Evolutionary conservation across 2,113 vertebrate genomes (phyloP).

Genomic region (Oceanodroma tethys): DNA sequence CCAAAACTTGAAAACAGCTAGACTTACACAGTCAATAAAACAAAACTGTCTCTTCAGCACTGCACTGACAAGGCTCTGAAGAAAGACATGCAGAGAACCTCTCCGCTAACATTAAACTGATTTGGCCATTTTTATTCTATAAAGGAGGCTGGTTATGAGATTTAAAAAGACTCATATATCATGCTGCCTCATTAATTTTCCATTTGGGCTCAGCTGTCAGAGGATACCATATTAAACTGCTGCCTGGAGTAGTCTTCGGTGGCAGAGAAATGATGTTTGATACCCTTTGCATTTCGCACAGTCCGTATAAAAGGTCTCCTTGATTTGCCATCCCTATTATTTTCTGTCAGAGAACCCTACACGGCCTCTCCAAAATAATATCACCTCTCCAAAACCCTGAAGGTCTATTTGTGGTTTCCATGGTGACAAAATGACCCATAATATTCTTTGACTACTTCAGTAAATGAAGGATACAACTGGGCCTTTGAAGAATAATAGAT

Average conservation of each 20-base stretch:
- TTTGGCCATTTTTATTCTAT: slow-evolving; percentile 70
- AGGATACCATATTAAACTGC: slow-evolving; percentile 58
- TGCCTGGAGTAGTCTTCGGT: slow-evolving; percentile 56
- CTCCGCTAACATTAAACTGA: slow-evolving; percentile 67
- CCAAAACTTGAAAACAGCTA: neutral
- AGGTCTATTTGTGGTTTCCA: slow-evolving; percentile 67
- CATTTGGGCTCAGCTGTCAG: slow-evolving; percentile 65
- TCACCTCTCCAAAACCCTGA: slow-evolving; percentile 61
- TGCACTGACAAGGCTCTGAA: slow-evolving; percentile 5
- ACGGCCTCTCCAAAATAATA: slow-evolving; percentile 61
- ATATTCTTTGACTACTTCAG: slow-evolving; percentile 61
- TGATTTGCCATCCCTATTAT: slow-evolving; percentile 69
- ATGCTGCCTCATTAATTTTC: slow-evolving; percentile 67
- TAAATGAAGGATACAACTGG: slow-evolving; percentile 53
- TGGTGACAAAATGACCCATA: slow-evolving; percentile 65
- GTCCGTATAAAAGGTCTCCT: slow-evolving; percentile 61
- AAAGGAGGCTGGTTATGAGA: slow-evolving; percentile 64
- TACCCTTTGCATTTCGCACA: slow-evolving; percentile 49
- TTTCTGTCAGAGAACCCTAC: slow-evolving; percentile 47
- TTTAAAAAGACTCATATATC: slow-evolving; percentile 65
- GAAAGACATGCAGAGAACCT: slow-evolving; percentile 30
- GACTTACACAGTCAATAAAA: slow-evolving; percentile 7
- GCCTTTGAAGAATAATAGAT: slow-evolving; percentile 55
- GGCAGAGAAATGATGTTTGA: slow-evolving; percentile 57
- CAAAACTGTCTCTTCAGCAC: slow-evolving; percentile 31